Evolutionary conservation across 2,113 vertebrate genomes (phyloP).

Genomic region (Melospiza georgiana): DNA sequence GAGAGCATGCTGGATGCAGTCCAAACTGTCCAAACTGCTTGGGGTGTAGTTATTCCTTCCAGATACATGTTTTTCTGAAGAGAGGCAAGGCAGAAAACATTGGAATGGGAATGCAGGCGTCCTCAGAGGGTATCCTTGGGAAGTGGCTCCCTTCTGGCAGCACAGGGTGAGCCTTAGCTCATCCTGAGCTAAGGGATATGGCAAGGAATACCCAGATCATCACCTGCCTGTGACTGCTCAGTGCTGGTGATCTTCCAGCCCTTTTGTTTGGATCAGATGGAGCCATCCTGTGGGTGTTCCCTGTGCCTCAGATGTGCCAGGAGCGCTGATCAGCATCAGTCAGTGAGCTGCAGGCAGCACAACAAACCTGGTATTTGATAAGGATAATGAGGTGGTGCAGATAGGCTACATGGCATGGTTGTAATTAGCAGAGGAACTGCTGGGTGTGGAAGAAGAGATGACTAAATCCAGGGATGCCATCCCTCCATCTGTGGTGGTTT

Average conservation of each 20-base stretch:
- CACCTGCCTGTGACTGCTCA: not conserved
- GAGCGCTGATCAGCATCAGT: not conserved
- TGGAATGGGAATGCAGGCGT: not conserved
- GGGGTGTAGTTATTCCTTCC: not conserved
- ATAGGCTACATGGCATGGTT: not conserved
- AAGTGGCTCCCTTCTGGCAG: not conserved
- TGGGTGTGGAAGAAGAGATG: not conserved
- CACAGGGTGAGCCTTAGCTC: not conserved
- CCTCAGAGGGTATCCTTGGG: not conserved
- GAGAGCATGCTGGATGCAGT: rapidly evolving
- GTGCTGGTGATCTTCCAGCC: not conserved
- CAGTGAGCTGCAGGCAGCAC: not conserved
- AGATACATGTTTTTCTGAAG: not conserved
- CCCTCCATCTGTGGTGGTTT: not conserved
- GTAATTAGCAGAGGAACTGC: not conserved
- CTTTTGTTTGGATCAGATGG: not conserved
- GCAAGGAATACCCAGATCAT: not conserved
- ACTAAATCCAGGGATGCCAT: not conserved
- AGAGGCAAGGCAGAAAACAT: not conserved
- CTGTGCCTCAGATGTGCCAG: not conserved
- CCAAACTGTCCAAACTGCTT: not conserved
- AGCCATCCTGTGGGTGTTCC: not conserved
- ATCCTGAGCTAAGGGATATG: not conserved
- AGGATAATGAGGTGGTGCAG: not conserved
- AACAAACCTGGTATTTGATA: not conserved